phyloP scores from a whole-genome alignment of 2,113 vertebrate genomes.

The Conger conger region DNA sequence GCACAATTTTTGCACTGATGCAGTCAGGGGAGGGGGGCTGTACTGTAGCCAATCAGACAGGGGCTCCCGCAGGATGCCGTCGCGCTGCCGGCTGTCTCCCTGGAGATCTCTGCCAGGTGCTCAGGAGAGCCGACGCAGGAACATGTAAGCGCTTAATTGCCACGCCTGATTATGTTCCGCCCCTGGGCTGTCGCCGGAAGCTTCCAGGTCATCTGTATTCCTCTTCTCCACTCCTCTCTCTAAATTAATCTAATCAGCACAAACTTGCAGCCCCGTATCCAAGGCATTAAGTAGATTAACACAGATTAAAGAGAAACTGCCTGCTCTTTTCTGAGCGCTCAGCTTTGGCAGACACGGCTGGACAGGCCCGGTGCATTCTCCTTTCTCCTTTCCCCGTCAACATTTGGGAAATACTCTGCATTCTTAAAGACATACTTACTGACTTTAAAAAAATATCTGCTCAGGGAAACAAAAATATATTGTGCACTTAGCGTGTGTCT shows the following conservation, averaged over 20 bases:
- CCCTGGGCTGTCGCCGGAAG: slow-evolving; percentile 44
- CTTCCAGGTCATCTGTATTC: slow-evolving; percentile 59
- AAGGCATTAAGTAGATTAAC: slow-evolving; percentile 43
- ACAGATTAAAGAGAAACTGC: slow-evolving; percentile 38
- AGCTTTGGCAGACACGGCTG: not conserved
- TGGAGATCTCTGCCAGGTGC: slow-evolving; percentile 1
- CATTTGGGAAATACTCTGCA: slow-evolving; percentile 4
- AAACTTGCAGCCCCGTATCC: slow-evolving; percentile 50
- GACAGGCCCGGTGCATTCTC: not conserved
- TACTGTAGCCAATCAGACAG: not conserved
- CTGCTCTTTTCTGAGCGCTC: not conserved
- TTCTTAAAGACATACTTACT: slow-evolving; percentile 11
- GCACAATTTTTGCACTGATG: not conserved
- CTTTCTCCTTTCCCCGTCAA: not conserved
- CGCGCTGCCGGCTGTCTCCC: not conserved
- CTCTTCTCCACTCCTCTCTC: slow-evolving; percentile 45
- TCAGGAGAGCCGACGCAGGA: slow-evolving; percentile 34
- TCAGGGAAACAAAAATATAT: not conserved
- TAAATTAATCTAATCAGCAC: slow-evolving; percentile 50
- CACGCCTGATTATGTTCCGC: slow-evolving; percentile 49
- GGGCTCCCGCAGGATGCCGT: not conserved
- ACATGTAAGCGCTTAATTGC: slow-evolving; percentile 54
- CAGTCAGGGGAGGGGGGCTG: not conserved
- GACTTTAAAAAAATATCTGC: not conserved
- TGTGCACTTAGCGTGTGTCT: not conserved